Base-by-base conservation (phyloP, 1,140 invertebrate species). In the Theocolax elegans region DNA sequence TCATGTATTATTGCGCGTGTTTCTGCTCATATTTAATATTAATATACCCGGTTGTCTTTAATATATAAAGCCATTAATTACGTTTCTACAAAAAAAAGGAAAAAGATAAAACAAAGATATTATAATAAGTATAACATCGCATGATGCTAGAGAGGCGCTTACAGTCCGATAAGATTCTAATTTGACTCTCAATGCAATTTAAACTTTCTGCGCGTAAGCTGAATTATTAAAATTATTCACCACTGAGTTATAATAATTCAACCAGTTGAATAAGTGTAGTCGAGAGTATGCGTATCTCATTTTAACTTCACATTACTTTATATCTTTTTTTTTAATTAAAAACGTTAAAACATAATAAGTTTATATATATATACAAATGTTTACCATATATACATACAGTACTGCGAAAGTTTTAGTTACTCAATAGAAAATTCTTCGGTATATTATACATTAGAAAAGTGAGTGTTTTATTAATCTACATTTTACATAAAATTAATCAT, bases 41-140 rank as follows among this genome's bases (percentile, higher is more conserved):
- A 68, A 58, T 67, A 68, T 2, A 21, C 1, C n/a, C n/a, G n/a
- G 6, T 23, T 1, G 21, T 21, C 0, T 46, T 67, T 58, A 25
- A 58, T 67, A n/a, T n/a, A 42, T 49, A 59, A 25, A 13, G 29
- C 48, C 17, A 64, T 64, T 67, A 58, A 67, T 67, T 67, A 59
- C 0, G 2, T n/a, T n/a, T n/a, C 3, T 49, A 31, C 49, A 58
- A 48, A 59, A 54, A 44, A 54, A 42, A 27, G 15, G 6, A 4
- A n/a, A n/a, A 9, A 21, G 27, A 35, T 19, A 27, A 56, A 56
- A n/a, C n/a, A n/a, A n/a, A n/a, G n/a, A n/a, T n/a, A n/a, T n/a
- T n/a, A n/a, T n/a, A n/a, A n/a, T n/a, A n/a, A n/a, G n/a, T n/a
- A 19, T 25, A 38, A 27, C 17, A 31, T 15, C 27, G 23, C 21